A percentile compares a stretch with the other conserved stretches of the same genome.
These are phyloP conservation scores for Proterorhinus semilunaris DNA, from an alignment of 2,113 vertebrate genomes.

Conservation along the genomic window DNA sequence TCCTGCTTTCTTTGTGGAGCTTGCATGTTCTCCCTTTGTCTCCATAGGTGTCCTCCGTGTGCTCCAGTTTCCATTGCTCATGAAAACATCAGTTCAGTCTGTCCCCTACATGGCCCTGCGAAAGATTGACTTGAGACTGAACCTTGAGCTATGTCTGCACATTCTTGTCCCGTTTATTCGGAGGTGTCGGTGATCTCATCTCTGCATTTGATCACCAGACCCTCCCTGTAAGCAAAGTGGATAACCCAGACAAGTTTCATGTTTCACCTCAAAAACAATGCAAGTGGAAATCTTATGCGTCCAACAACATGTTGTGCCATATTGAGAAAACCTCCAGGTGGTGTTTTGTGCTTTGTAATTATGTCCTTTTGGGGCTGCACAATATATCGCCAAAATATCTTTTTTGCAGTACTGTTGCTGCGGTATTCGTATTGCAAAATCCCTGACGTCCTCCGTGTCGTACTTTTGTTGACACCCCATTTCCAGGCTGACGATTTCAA, in stretches of 20 bases:
- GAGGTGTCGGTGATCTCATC: constrained; percentile 47
- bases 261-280: constrained; percentile 51
- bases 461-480: background rate
- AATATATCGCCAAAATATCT: no score
- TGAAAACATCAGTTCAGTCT: no score
- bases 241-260: constrained; percentile 45
- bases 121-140: background rate
- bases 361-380: no score
- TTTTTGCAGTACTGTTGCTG: no score
- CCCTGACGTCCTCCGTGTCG: background rate
- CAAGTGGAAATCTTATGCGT: constrained; percentile 47
- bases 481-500: constrained; percentile 19
- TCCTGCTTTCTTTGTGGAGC: no score
- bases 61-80: no score
- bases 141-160: background rate
- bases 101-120: no score
- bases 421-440: no score
- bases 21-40: background rate
- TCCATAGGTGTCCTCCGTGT: background rate
- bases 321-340: constrained; percentile 44
- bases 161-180: background rate
- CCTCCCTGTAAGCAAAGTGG: constrained; percentile 30
- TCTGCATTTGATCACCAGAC: constrained; percentile 36
- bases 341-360: constrained; percentile 3
- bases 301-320: constrained; percentile 35